phyloP scores from a whole-genome alignment of 2,888 invertebrate species.

The Neria commutata region DNA sequence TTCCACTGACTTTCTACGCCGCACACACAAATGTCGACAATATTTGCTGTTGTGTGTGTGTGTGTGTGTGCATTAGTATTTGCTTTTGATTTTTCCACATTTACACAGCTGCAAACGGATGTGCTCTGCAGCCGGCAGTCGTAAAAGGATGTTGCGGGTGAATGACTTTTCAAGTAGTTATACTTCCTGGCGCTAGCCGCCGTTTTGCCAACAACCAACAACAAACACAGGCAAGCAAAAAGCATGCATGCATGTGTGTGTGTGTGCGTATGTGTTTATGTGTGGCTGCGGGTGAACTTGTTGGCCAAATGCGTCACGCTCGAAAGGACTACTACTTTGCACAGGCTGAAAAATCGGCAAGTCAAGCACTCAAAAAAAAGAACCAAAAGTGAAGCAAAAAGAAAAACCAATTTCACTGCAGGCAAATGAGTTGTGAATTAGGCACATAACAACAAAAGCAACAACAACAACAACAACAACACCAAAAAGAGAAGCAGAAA shows the following conservation, averaged over 20 bases:
- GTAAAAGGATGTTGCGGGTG: conserved; percentile 4
- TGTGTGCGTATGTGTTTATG: no score
- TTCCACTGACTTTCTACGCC: background rate
- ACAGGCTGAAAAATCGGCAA: background rate
- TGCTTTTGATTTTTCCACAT: background rate
- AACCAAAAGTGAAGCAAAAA: background rate
- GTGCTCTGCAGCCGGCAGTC: background rate
- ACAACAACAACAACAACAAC: no score
- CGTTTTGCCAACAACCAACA: no score
- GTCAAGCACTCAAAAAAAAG: background rate
- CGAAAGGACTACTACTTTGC: background rate
- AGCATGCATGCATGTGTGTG: no score
- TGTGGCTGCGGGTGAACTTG: background rate
- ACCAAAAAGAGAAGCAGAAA: no score
- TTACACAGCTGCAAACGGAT: background rate
- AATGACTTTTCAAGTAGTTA: conserved; percentile 2
- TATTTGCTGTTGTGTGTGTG: no score
- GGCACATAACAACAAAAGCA: no score
- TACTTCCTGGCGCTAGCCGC: background rate
- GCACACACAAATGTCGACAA: background rate
- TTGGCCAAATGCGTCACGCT: background rate
- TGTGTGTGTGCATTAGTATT: no score
- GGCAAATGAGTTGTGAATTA: background rate
- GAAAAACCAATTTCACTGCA: background rate
- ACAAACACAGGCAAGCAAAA: no score